A percentile compares a stretch with the other conserved stretches of the same genome.
phyloP scores from a whole-genome alignment of 1,140 invertebrate species.

The Sycobia sp. region DNA sequence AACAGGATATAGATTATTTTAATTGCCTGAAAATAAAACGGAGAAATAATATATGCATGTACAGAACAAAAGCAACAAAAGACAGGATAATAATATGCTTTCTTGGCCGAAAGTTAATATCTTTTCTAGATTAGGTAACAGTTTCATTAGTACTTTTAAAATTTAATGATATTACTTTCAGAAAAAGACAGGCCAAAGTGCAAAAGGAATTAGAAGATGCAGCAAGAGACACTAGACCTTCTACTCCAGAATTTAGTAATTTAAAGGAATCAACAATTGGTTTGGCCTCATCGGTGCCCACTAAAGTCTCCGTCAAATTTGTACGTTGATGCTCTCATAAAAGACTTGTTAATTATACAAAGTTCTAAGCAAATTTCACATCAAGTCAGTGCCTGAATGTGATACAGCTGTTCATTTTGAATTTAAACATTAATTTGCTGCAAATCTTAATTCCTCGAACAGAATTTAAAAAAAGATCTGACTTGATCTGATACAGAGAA shows the following conservation, averaged over 20 bases:
- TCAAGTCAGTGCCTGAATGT: conserved; percentile 21
- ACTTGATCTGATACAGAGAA: conserved; percentile 4
- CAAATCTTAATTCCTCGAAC: conserved; percentile 6
- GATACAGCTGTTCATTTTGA: conserved; percentile 8
- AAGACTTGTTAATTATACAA: conserved; percentile 30
- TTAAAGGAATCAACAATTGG: conserved; percentile 54
- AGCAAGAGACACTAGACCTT: conserved; percentile 69
- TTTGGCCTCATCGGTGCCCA: conserved; percentile 70
- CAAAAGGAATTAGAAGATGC: conserved; percentile 92
- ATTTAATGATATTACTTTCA: conserved; percentile 59
- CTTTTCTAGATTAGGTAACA: neutral
- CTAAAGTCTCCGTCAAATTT: conserved; percentile 74
- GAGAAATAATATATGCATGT: conserved; percentile 24
- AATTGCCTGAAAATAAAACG: neutral
- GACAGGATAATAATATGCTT: conserved; percentile 34
- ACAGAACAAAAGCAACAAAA: too few relatives aligned
- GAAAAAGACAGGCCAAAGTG: conserved; percentile 84
- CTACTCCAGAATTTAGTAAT: conserved; percentile 61
- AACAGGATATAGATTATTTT: neutral
- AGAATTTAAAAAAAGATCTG: neutral
- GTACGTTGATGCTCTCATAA: conserved; percentile 66
- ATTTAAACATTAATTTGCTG: neutral
- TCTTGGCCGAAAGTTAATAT: conserved; percentile 15
- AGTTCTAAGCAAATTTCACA: conserved; percentile 29
- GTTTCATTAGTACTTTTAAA: too few relatives aligned